phyloP scores from a whole-genome alignment of 2,797 vertebrate species.

The Buphagus erythrorhynchus region DNA sequence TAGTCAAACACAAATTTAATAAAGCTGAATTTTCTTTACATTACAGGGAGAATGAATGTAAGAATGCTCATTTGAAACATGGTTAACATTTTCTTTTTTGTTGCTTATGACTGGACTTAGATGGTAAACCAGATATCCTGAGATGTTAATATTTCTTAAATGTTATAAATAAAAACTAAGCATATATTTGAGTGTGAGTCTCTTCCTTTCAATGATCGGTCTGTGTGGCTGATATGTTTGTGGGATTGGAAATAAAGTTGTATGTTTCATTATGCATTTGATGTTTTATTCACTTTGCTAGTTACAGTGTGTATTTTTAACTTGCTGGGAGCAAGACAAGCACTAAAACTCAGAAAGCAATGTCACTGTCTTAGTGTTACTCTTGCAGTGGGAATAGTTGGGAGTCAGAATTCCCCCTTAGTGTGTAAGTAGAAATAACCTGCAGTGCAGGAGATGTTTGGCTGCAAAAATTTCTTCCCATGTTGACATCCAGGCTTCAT shows the following conservation, averaged over 20 bases:
- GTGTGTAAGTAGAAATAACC: neutral
- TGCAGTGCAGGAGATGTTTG: neutral
- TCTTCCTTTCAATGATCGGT: conserved; percentile 64
- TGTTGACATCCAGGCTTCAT: neutral
- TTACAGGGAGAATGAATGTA: conserved; percentile 70
- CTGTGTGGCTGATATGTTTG: neutral
- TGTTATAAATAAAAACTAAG: conserved; percentile 82
- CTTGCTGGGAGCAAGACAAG: neutral
- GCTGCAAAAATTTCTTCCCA: neutral
- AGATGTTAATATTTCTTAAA: conserved; percentile 83
- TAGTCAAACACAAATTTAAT: conserved; percentile 63
- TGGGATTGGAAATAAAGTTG: neutral
- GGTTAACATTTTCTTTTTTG: conserved; percentile 75
- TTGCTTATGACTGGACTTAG: conserved; percentile 80
- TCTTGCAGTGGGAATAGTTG: neutral
- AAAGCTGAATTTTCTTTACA: conserved; percentile 72
- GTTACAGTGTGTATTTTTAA: neutral
- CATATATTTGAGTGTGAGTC: conserved; percentile 47
- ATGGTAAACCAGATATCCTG: conserved; percentile 75
- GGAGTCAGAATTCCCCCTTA: neutral
- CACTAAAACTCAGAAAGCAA: fast-evolving
- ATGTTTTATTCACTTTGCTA: neutral
- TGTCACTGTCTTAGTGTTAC: neutral
- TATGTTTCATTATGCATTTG: neutral
- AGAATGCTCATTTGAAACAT: conserved; percentile 77